These are phyloP conservation scores for Falcunculus frontatus DNA, from an alignment of 2,113 vertebrate genomes.

Conservation along the genomic window DNA sequence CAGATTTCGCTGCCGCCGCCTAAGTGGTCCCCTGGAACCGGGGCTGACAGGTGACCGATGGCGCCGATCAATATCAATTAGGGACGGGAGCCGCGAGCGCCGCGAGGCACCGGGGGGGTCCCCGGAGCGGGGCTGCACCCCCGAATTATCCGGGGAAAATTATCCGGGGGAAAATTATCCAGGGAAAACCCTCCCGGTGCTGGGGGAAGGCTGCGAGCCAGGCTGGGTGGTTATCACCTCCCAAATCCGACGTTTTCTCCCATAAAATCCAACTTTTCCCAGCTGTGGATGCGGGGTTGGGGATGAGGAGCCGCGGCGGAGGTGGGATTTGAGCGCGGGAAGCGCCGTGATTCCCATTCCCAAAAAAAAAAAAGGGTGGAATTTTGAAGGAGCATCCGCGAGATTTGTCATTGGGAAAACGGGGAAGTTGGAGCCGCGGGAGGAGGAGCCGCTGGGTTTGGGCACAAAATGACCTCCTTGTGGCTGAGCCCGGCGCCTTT, in stretches of 20 bases:
- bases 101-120: neutral
- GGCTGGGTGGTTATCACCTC: neutral
- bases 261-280: neutral
- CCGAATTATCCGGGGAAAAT: neutral
- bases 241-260: neutral
- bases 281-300: neutral
- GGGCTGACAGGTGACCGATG: constrained; percentile 89
- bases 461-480: neutral
- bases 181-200: neutral
- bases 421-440: neutral
- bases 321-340: neutral
- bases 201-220: neutral
- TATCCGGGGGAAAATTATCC: neutral
- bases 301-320: rapidly evolving
- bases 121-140: neutral
- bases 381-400: neutral
- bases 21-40: constrained; percentile 87
- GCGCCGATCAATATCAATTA: constrained; percentile 87
- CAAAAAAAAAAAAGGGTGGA: neutral
- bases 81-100: neutral
- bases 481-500: neutral
- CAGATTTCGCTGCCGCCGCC: constrained; percentile 77
- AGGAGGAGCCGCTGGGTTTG: neutral
- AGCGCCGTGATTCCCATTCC: neutral
- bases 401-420: neutral